Percentiles rank a stretch among this genome's conserved stretches.
phyloP scores from a whole-genome alignment of 2,797 vertebrate species.

The Centroberyx gerrardi region DNA sequence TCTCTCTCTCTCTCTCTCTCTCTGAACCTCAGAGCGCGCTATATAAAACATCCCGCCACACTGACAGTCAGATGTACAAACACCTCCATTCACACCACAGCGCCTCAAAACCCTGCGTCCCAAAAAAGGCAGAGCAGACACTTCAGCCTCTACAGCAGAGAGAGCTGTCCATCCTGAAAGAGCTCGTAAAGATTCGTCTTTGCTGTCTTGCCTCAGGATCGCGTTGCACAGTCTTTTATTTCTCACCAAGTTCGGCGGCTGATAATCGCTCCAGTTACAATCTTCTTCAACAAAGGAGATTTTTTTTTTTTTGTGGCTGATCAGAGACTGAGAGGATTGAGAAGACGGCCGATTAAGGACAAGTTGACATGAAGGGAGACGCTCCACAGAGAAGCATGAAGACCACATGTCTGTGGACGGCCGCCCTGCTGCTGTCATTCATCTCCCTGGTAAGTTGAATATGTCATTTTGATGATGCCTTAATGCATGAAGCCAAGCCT shows the following conservation, averaged over 20 bases:
- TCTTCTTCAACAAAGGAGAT: conserved; percentile 43
- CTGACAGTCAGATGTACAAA: conserved; percentile 73
- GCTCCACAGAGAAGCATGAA: conserved; percentile 85
- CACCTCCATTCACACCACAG: conserved; percentile 53
- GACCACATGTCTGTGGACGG: conserved; percentile 89
- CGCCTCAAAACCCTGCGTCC: conserved; percentile 28
- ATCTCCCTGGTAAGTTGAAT: conserved; percentile 91
- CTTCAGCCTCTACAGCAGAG: conserved; percentile 17
- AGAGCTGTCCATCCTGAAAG: conserved; percentile 65
- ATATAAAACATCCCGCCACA: conserved; percentile 78
- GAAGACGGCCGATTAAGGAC: conserved; percentile 41
- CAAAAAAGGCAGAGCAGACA: conserved; percentile 1
- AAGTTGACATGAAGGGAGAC: conserved; percentile 60
- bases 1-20: conserved; percentile 48
- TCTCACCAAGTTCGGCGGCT: conserved; percentile 61
- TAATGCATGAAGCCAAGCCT: background rate
- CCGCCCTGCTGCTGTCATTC: conserved; percentile 89
- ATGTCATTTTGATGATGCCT: background rate
- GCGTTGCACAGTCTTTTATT: conserved; percentile 47
- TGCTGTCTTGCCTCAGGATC: conserved; percentile 48
- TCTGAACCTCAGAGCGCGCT: conserved; percentile 58
- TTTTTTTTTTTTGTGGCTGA: conserved; percentile 3
- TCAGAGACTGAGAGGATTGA: conserved; percentile 41
- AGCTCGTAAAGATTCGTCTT: conserved; percentile 59
- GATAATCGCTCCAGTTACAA: conserved; percentile 29